Evolutionary conservation across 2,797 vertebrate species (phyloP).

Genomic region (Acipenser ruthenus): DNA sequence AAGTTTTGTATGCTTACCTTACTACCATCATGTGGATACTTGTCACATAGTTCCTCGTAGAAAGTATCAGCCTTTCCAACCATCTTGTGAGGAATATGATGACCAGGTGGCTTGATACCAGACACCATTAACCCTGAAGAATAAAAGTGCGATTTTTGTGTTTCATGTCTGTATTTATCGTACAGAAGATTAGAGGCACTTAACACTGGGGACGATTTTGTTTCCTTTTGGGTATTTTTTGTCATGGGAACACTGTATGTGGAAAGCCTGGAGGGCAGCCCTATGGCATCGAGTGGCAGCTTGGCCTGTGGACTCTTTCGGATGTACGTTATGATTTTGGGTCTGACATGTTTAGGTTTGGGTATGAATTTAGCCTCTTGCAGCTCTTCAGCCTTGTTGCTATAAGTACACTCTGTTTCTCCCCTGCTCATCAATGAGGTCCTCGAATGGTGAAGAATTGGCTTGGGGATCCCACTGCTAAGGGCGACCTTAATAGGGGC

Average conservation of each 20-base stretch:
- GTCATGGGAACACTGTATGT: constrained; percentile 48
- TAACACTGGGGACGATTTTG: constrained; percentile 51
- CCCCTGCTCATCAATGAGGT: constrained; percentile 36
- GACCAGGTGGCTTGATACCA: constrained; percentile 62
- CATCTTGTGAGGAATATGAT: constrained; percentile 53
- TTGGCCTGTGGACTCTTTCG: constrained; percentile 71
- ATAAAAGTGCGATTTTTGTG: constrained; percentile 70
- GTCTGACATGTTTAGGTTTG: constrained; percentile 81
- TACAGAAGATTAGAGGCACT: constrained; percentile 59
- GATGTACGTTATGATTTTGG: constrained; percentile 95
- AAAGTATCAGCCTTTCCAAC: constrained; percentile 65
- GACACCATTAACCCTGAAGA: constrained; percentile 58
- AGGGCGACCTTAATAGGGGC: constrained; percentile 59
- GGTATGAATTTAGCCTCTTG: constrained; percentile 53
- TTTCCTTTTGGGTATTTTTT: constrained; percentile 25
- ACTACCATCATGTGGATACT: constrained; percentile 56
- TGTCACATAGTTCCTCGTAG: constrained; percentile 62
- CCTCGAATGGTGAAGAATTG: constrained; percentile 58
- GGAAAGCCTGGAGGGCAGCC: constrained; percentile 47
- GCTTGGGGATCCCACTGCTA: constrained; percentile 76
- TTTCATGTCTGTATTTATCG: constrained; percentile 78
- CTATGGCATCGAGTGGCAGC: constrained; percentile 46
- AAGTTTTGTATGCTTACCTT: background rate
- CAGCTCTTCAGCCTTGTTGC: constrained; percentile 56
- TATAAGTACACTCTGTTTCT: constrained; percentile 33